Evolutionary conservation across 1,140 invertebrate genomes (phyloP).

Genomic region (Cepaea nemoralis): DNA sequence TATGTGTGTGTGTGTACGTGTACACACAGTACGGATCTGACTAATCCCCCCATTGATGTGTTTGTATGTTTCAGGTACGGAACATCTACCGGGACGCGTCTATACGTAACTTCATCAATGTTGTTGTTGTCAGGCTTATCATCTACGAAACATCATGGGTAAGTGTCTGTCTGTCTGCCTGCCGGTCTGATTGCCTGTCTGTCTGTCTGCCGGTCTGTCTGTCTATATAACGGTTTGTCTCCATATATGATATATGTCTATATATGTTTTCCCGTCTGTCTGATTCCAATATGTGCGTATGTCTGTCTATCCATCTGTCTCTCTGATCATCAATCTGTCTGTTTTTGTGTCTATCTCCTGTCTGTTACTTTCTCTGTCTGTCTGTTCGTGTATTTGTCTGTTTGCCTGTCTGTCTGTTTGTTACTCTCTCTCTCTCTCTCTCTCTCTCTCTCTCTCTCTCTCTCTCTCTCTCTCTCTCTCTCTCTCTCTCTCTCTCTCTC

Average conservation of each 20-base stretch:
- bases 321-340: no score
- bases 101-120: constrained; percentile 89
- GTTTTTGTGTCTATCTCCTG: not conserved
- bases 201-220: not conserved
- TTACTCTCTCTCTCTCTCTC: no score
- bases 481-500: no score
- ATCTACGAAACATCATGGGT: constrained; percentile 78
- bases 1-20: no score
- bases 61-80: constrained; percentile 65
- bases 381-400: no score
- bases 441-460: no score
- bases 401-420: no score
- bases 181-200: not conserved
- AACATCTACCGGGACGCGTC: constrained; percentile 85
- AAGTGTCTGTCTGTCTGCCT: constrained; percentile 49
- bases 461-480: no score
- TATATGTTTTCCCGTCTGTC: not conserved
- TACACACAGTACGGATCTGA: no score
- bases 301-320: not conserved
- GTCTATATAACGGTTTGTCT: not conserved
- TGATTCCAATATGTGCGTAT: constrained; percentile 22
- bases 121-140: constrained; percentile 88
- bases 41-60: no score
- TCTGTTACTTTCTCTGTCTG: not conserved
- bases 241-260: constrained; percentile 23